Percentiles rank a stretch among this genome's conserved stretches.
Conservation (phyloP, 2,888 invertebrate genomes). For the Cantharis flavilabris region DNA sequence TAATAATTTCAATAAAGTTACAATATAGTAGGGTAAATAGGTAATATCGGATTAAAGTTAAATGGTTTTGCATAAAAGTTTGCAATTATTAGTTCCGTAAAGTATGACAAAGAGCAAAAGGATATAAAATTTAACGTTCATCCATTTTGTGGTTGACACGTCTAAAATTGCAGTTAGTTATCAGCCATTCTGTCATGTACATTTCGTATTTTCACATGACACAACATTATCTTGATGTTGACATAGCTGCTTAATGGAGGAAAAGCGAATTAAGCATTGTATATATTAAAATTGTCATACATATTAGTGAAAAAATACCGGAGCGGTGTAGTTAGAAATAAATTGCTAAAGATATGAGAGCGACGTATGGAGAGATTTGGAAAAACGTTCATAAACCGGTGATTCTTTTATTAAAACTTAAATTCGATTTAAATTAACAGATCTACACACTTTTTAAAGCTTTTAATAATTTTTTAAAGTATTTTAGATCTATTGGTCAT, state of each 20-base stretch:
- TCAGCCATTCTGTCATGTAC: not conserved
- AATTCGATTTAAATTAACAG: too few species aligned
- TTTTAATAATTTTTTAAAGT: too few species aligned
- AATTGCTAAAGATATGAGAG: too few species aligned
- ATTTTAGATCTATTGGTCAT: not conserved
- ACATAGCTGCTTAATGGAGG: not conserved
- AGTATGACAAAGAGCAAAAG: not conserved
- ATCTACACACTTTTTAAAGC: too few species aligned
- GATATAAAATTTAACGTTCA: not conserved
- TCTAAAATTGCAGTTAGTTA: not conserved
- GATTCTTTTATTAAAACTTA: too few species aligned
- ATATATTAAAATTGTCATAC: not conserved
- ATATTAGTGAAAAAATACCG: too few species aligned
- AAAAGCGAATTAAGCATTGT: not conserved
- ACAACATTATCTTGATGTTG: not conserved
- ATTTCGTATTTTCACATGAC: not conserved
- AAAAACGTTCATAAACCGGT: too few species aligned
- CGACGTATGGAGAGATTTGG: too few species aligned
- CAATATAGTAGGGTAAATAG: not conserved
- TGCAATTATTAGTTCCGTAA: not conserved
- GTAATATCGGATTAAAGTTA: not conserved
- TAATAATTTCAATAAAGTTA: not conserved
- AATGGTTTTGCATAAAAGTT: not conserved
- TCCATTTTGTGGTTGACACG: not conserved
- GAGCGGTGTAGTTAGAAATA: too few species aligned